Percentiles rank a stretch among this genome's conserved stretches.
Evolutionary conservation across 2,797 vertebrate species (phyloP).

Genomic region (Micrastur ruficollis): DNA sequence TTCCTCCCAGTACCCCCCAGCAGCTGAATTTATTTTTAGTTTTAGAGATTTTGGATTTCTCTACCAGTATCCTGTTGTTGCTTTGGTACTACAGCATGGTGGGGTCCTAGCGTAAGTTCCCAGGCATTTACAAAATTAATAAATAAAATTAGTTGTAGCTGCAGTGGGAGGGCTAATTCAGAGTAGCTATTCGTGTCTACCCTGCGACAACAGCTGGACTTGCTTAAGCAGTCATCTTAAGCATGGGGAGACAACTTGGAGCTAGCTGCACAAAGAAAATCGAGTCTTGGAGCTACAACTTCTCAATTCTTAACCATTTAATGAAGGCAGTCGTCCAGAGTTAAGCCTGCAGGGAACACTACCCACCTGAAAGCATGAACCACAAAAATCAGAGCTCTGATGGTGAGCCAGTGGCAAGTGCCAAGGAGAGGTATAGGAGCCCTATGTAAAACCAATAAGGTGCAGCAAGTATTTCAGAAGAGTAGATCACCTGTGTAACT

Average conservation of each 20-base stretch:
- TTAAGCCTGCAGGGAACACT: not conserved
- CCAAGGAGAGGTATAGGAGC: not conserved
- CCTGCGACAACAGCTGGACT: not conserved
- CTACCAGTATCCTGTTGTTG: not conserved
- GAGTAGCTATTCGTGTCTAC: not conserved
- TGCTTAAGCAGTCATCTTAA: not conserved
- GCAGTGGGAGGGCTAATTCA: not conserved
- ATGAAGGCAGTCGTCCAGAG: not conserved
- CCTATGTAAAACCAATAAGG: not conserved
- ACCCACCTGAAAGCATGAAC: not conserved
- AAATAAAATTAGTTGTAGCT: not conserved
- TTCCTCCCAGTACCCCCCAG: not conserved
- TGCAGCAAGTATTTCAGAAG: not conserved
- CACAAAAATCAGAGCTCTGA: not conserved
- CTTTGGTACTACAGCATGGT: not conserved
- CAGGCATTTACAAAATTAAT: not conserved
- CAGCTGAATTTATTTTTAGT: slow-evolving; percentile 28
- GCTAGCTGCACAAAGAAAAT: not conserved
- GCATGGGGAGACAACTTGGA: not conserved
- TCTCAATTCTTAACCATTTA: not conserved
- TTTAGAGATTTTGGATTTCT: not conserved
- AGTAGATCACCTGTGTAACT: not conserved
- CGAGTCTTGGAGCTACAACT: not conserved
- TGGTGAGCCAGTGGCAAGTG: not conserved
- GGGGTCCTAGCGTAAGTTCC: not conserved